A percentile compares a stretch with the other conserved stretches of the same genome.
Conservation (phyloP, 92 coral and sea anemone genomes). For the Parazoanthus swiftii region DNA sequence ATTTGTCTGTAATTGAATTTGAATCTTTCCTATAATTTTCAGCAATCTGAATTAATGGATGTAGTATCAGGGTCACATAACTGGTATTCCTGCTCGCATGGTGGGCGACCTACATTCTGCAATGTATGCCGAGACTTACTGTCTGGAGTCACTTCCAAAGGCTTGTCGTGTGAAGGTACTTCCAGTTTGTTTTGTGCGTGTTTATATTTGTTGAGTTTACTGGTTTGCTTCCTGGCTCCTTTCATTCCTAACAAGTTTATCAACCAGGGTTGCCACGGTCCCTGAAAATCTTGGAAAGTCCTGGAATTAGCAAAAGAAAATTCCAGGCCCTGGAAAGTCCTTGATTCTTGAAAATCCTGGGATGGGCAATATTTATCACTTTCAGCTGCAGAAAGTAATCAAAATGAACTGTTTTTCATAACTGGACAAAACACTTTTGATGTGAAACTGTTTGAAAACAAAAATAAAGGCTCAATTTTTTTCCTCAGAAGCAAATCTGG, state of each 20-base stretch:
- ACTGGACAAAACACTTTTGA: no score
- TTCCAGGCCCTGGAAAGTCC: no score
- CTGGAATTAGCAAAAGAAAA: no score
- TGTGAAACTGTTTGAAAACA: no score
- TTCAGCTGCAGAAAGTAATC: neutral
- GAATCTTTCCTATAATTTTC: slow-evolving; percentile 3
- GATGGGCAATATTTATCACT: neutral
- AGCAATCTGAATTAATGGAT: slow-evolving; percentile 91
- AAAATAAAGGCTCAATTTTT: no score
- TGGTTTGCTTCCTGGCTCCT: no score
- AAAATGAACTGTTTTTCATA: neutral
- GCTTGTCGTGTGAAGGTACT: slow-evolving; percentile 96
- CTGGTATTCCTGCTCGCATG: slow-evolving; percentile 97
- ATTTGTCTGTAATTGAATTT: neutral
- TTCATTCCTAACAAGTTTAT: no score
- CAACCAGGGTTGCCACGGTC: neutral
- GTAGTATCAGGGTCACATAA: slow-evolving; percentile 88
- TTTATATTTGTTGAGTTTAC: neutral
- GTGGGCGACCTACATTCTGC: slow-evolving; percentile 89
- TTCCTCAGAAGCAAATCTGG: no score
- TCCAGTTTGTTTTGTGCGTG: neutral
- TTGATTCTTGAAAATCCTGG: neutral
- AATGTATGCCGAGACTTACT: slow-evolving; percentile 91
- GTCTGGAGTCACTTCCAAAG: slow-evolving; percentile 97
- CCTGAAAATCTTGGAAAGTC: no score